These are phyloP conservation scores for Ianthella basta DNA, from an alignment of 37 sponge, comb jelly and placozoan species.

Conservation along the genomic window DNA sequence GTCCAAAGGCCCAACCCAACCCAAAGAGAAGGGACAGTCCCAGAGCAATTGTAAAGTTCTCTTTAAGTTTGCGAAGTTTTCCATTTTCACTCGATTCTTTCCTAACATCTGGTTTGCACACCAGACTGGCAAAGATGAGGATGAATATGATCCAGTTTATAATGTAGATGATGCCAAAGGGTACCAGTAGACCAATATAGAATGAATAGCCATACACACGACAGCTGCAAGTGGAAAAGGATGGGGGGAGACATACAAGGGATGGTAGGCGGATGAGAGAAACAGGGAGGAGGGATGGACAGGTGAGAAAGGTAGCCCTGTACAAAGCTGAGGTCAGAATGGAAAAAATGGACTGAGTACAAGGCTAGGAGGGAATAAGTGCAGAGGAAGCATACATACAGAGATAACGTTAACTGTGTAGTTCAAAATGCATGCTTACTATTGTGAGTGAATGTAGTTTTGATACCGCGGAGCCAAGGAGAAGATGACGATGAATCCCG, in stretches of 20 bases:
- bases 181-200: constrained; percentile 48
- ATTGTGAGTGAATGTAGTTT: not conserved
- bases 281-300: too few relatives aligned
- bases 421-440: not conserved
- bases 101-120: constrained; percentile 7
- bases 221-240: constrained; percentile 38
- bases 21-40: constrained; percentile 61
- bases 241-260: not conserved
- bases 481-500: not conserved
- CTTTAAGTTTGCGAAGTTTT: constrained; percentile 6
- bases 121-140: constrained; percentile 37
- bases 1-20: constrained; percentile 59
- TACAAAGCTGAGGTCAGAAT: too few relatives aligned
- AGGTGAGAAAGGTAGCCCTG: too few relatives aligned
- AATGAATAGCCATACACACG: constrained; percentile 50
- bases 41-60: constrained; percentile 40
- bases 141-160: constrained; percentile 63
- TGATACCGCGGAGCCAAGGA: constrained; percentile 5
- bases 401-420: not conserved
- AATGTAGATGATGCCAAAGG: constrained; percentile 56
- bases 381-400: too few relatives aligned
- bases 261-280: too few relatives aligned
- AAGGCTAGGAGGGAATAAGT: too few relatives aligned
- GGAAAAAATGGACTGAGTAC: too few relatives aligned
- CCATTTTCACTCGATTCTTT: not conserved